A percentile compares a stretch with the other conserved stretches of the same genome.
These are phyloP conservation scores for Campylomormyrus numenius DNA, from an alignment of 2,113 vertebrate species.

Conservation along the genomic window DNA sequence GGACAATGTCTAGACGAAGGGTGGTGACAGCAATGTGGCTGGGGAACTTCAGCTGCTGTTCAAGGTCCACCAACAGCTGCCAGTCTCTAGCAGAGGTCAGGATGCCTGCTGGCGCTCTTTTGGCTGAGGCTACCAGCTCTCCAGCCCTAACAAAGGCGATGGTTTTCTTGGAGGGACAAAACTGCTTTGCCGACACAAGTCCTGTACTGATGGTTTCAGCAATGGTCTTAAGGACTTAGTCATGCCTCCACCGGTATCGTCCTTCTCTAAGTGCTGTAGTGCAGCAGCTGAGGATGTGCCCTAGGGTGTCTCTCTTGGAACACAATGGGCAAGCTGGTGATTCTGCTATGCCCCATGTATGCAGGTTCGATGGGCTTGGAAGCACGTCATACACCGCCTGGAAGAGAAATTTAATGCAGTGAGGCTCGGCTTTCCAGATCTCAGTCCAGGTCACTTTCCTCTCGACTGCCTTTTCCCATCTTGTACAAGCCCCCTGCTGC, in stretches of 20 bases:
- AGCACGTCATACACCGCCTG: too few species aligned
- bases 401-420: not conserved
- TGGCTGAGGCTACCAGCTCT: not conserved
- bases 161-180: slow-evolving; percentile 7
- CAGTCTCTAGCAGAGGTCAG: slow-evolving; percentile 24
- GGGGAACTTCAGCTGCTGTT: slow-evolving; percentile 21
- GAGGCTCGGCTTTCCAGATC: not conserved
- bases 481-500: too few species aligned
- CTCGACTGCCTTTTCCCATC: not conserved
- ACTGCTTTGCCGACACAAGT: not conserved
- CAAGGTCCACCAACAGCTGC: slow-evolving; percentile 25
- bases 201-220: slow-evolving; percentile 13
- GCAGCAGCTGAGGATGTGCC: not conserved
- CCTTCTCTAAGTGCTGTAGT: not conserved
- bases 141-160: not conserved
- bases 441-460: not conserved
- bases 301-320: not conserved
- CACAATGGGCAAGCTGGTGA: not conserved
- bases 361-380: too few species aligned
- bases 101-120: not conserved
- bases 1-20: not conserved
- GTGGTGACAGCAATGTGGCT: not conserved
- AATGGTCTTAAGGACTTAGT: slow-evolving; percentile 8
- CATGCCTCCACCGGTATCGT: not conserved
- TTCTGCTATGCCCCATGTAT: not conserved